Conservation (phyloP, 2,888 invertebrate genomes). For the Tiliacea citrago region DNA sequence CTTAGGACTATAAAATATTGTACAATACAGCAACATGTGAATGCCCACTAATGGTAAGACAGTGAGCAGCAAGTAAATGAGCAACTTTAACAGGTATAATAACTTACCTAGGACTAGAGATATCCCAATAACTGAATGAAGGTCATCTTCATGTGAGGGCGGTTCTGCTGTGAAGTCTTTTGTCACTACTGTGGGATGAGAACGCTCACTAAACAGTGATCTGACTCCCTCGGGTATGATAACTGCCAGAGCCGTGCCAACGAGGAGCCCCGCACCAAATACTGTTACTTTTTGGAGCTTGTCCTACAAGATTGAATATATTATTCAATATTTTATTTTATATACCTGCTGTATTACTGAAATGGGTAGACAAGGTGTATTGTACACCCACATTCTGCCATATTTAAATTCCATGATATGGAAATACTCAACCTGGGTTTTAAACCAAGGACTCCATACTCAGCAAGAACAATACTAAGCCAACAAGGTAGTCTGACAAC, state of each 20-base stretch:
- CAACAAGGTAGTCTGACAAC: background rate
- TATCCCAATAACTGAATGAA: slow-evolving; percentile 96
- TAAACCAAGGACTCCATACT: background rate
- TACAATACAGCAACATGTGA: background rate
- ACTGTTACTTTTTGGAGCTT: slow-evolving; percentile 98
- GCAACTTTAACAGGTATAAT: background rate
- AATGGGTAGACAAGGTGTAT: background rate
- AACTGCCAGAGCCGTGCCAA: slow-evolving; percentile 99
- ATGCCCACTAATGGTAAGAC: background rate
- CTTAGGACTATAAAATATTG: background rate
- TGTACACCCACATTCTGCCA: background rate
- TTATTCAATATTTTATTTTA: too few relatives aligned
- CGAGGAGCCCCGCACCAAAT: slow-evolving; percentile 98
- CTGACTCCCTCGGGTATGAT: slow-evolving; percentile 99
- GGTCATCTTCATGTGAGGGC: slow-evolving; percentile 87
- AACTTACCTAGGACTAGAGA: slow-evolving; percentile 95
- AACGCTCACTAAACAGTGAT: slow-evolving; percentile 91
- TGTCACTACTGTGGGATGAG: slow-evolving; percentile 76
- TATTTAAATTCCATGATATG: background rate
- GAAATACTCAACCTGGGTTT: background rate
- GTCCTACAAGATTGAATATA: slow-evolving; percentile 91
- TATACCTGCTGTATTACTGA: background rate
- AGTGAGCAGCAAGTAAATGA: background rate
- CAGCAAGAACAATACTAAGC: background rate
- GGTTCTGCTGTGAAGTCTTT: slow-evolving; percentile 84